These are phyloP conservation scores for Tetramorium alpestre DNA, from an alignment of 1,140 invertebrate genomes.

Conservation along the genomic window DNA sequence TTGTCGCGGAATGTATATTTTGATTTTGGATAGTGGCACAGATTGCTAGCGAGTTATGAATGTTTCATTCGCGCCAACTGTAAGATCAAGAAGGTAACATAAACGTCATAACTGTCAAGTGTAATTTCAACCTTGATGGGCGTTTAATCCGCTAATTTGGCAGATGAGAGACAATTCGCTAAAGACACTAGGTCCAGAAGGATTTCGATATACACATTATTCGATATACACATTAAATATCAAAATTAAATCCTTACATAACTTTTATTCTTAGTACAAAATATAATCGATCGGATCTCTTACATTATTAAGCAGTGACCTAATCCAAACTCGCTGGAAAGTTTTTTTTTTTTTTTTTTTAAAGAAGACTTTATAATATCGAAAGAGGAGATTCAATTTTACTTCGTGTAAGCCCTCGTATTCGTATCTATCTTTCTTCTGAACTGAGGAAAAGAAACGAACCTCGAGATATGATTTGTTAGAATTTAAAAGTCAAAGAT, in stretches of 20 bases:
- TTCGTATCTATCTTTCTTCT: neutral
- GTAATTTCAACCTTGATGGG: constrained; percentile 61
- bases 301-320: neutral
- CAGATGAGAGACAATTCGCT: constrained; percentile 41
- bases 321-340: neutral
- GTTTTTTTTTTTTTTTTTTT: neutral
- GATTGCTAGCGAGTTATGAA: constrained; percentile 16
- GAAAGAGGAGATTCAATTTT: neutral
- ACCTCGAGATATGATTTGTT: neutral
- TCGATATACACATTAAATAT: neutral
- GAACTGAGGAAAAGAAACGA: neutral
- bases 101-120: constrained; percentile 62
- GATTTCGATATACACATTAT: neutral
- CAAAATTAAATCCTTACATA: constrained; percentile 25
- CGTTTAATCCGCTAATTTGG: constrained; percentile 69
- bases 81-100: constrained; percentile 19
- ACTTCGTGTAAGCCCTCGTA: neutral
- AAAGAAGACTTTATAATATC: neutral
- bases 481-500: neutral
- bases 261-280: constrained; percentile 9
- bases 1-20: neutral
- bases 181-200: constrained; percentile 38
- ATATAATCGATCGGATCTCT: constrained; percentile 6
- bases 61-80: constrained; percentile 11
- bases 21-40: neutral